These are phyloP conservation scores for Puntigrus tetrazona DNA, from an alignment of 2,113 vertebrate species.

Conservation along the genomic window DNA sequence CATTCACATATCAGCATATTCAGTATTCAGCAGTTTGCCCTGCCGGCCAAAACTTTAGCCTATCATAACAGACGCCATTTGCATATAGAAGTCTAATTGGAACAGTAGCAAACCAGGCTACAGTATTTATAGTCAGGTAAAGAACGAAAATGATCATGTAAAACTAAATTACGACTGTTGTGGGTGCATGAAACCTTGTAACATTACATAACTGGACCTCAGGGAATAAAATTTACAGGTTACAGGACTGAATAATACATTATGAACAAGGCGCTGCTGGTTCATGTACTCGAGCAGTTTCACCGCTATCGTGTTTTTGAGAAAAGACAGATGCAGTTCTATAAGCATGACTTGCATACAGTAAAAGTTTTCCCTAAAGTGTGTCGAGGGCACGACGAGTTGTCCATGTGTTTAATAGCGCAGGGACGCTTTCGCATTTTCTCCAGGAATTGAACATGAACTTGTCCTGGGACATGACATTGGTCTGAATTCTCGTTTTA, in stretches of 20 bases:
- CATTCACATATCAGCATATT: neutral
- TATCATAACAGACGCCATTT: neutral
- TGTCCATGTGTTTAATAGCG: neutral
- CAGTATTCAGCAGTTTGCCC: neutral
- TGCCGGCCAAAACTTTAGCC: neutral
- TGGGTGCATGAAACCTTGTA: neutral
- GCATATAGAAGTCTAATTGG: neutral
- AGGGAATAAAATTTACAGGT: neutral
- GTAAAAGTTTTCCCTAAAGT: neutral
- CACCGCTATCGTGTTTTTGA: neutral
- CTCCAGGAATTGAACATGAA: slow-evolving; percentile 8
- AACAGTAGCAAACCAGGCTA: neutral
- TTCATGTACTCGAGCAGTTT: neutral
- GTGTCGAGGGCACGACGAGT: neutral
- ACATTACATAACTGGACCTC: neutral
- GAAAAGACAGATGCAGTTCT: slow-evolving; percentile 5
- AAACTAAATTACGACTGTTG: neutral
- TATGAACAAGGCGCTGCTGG: neutral
- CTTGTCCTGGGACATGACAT: slow-evolving; percentile 20
- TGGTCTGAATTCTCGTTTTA: slow-evolving; percentile 46
- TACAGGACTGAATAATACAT: neutral
- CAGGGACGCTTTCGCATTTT: neutral
- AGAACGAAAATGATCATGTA: neutral
- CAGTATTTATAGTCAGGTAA: neutral
- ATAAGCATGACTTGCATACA: neutral